phyloP scores from a whole-genome alignment of 2,113 vertebrate species.

The Psophia crepitans region DNA sequence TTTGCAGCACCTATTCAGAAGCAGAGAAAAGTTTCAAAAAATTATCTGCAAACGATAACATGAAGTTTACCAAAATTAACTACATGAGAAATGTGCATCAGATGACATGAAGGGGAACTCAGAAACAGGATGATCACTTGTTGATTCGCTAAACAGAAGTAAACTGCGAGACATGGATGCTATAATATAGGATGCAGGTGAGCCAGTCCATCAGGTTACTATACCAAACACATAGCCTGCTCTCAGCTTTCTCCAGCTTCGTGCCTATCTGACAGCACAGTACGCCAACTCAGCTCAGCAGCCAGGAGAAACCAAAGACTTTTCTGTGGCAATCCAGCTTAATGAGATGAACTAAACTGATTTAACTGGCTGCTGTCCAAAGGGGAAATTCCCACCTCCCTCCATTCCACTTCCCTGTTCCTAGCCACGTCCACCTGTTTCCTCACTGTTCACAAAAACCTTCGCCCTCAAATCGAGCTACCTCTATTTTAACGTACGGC shows the following conservation, averaged over 20 bases:
- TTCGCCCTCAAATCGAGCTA: neutral
- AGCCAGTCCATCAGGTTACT: neutral
- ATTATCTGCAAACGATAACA: neutral
- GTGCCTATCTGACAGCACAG: neutral
- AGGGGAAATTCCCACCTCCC: neutral
- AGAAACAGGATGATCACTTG: neutral
- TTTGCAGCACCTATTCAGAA: slow-evolving; percentile 82
- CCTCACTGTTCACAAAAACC: neutral
- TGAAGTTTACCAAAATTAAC: neutral
- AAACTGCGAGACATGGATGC: neutral
- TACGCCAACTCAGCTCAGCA: neutral
- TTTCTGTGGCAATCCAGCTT: neutral
- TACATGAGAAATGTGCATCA: neutral
- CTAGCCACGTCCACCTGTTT: neutral
- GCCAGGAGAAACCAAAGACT: neutral
- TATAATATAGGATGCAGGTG: neutral
- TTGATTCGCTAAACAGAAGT: neutral
- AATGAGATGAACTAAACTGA: neutral
- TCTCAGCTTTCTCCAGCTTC: neutral
- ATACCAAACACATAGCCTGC: neutral
- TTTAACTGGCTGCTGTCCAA: neutral
- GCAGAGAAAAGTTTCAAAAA: neutral
- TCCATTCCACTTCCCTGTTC: neutral
- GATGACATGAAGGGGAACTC: neutral
- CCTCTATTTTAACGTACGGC: neutral